Evolutionary conservation across 2,888 invertebrate species (phyloP), one percentile per base, ranked within the genome.

Genomic region (Acheta domesticus): DNA sequence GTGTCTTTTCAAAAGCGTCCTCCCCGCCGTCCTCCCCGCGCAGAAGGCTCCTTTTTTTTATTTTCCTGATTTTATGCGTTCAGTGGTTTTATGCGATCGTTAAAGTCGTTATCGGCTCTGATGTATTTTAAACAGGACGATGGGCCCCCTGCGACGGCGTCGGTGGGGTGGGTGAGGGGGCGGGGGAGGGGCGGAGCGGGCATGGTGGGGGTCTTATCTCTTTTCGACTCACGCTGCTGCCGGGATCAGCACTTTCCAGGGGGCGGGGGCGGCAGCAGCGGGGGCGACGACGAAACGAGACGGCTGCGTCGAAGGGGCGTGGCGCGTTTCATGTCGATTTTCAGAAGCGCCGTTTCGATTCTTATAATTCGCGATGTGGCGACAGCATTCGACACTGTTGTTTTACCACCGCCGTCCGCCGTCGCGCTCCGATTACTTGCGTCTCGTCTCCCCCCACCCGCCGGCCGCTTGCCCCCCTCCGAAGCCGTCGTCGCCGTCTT

Each of bases 1-100:
- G 14, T 62, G 14, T 62, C 62, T 62, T 62, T 62, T 62, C 4
- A 62, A 62, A 62, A 62, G 62, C 1, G 16, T 62, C 11, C 62
- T 62, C 62, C n/a, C 62, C n/a, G 14, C 62, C n/a, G 62, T 62
- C 62, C 36, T 36, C 36, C 36, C 36, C 16, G 8, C 14, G n/a
- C 62, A 62, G 16, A 62, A 62, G 62, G 16, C 23, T 23, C n/a
- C 62, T 62, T n/a, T n/a, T 62, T 36, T 62, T 62, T 62, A 62
- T 62, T 62, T 62, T 62, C n/a, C 62, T 62, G 62, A 62, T 62
- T 62, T 62, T 62, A 62, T 62, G 62, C n/a, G 62, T 62, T 62
- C 62, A 11, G 62, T 62, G 62, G 62, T 62, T 62, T 62, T 62
- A 62, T 62, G 62, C 62, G 62, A 62, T 62, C 62, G 62, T 62